Evolutionary conservation across 1,140 invertebrate species (phyloP).

Genomic region (Doryteuthis pealeii): DNA sequence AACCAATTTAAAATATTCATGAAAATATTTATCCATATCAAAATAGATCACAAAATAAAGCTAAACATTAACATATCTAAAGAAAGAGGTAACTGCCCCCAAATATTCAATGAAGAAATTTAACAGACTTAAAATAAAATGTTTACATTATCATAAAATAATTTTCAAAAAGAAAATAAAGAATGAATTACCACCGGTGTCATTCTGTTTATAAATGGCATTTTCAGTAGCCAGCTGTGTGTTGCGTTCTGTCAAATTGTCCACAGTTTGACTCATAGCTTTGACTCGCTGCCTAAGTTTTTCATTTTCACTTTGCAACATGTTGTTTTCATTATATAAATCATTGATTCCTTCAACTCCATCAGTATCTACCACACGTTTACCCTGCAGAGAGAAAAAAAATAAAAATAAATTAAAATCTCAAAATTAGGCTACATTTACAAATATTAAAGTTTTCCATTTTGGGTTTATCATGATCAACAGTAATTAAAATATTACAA

Average conservation of each 20-base stretch:
- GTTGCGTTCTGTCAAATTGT: slow-evolving; percentile 79
- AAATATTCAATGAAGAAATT: too few species aligned
- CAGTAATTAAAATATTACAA: too few species aligned
- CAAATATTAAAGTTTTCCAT: slow-evolving; percentile 6
- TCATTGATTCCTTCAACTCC: slow-evolving; percentile 87
- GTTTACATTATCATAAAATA: too few species aligned
- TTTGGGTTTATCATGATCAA: too few species aligned
- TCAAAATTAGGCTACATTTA: not conserved
- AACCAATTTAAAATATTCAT: too few species aligned
- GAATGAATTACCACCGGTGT: not conserved
- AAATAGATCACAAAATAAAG: too few species aligned
- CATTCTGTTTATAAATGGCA: not conserved
- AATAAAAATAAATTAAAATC: not conserved
- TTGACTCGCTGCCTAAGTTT: slow-evolving; percentile 85
- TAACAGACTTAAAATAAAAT: too few species aligned
- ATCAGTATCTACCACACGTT: slow-evolving; percentile 82
- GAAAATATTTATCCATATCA: too few species aligned
- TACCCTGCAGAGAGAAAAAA: slow-evolving; percentile 68
- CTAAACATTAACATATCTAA: too few species aligned
- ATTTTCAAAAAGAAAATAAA: too few species aligned
- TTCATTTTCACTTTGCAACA: slow-evolving; percentile 85
- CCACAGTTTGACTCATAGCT: slow-evolving; percentile 91
- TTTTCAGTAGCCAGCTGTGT: slow-evolving; percentile 75
- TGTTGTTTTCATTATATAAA: slow-evolving; percentile 94
- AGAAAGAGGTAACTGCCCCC: too few species aligned